Evolutionary conservation across 2,113 vertebrate genomes (phyloP).

Genomic region (Muntiacus muntjak): DNA sequence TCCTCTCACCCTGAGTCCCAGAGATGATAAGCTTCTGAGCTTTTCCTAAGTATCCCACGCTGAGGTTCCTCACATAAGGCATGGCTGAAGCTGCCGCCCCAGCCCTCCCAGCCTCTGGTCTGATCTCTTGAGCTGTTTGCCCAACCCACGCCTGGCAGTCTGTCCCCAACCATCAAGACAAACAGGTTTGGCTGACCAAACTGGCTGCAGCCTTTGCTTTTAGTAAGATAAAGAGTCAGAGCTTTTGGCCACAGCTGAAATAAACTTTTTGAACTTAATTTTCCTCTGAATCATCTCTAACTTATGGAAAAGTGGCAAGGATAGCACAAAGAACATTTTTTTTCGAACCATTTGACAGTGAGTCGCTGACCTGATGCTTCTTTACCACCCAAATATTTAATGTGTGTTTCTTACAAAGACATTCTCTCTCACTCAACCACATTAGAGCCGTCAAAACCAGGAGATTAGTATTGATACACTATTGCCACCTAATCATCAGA

Average conservation of each 20-base stretch:
- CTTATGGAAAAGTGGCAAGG: background rate
- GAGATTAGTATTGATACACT: background rate
- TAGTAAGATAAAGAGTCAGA: slow-evolving; percentile 47
- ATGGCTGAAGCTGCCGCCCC: background rate
- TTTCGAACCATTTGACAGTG: background rate
- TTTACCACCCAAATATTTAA: background rate
- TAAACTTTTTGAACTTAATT: slow-evolving; percentile 12
- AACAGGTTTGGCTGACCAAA: slow-evolving; percentile 59
- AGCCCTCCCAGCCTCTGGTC: background rate
- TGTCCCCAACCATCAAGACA: background rate
- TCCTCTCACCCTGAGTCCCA: background rate
- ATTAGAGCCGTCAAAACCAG: background rate
- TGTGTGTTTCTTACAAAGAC: background rate
- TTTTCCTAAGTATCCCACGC: background rate
- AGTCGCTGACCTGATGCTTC: background rate
- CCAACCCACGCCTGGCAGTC: background rate
- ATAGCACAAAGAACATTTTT: background rate
- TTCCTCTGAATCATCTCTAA: slow-evolving; percentile 15
- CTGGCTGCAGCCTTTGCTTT: slow-evolving; percentile 44
- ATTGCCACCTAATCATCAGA: background rate
- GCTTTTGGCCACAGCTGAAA: background rate
- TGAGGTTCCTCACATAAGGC: background rate
- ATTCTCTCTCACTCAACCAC: background rate
- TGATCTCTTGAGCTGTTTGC: background rate
- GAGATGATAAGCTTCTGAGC: background rate